Evolutionary conservation across 2,797 vertebrate genomes (phyloP), one percentile per base, ranked within the genome.

Genomic region (Sciurus vulgaris): DNA sequence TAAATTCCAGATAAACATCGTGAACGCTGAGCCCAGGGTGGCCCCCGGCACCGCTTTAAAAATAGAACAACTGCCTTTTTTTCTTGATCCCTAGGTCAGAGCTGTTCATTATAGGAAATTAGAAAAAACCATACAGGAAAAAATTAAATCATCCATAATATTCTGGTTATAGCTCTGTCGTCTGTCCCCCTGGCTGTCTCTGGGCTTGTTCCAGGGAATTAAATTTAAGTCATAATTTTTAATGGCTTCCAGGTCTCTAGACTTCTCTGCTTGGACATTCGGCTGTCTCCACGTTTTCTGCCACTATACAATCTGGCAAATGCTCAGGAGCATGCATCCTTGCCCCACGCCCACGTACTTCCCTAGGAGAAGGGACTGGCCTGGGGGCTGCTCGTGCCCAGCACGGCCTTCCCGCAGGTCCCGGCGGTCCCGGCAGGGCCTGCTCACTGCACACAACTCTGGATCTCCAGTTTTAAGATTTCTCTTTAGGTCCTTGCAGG

Each of bases 51-150:
- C 33, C 8, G 15, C 67, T 95, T 70, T 76, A 81, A 95, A 93
- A 94, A 81, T 54, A 94, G 95, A 92, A 89, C 9, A 79, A 51
- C 54, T 44, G 35, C 56, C 28, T 33, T 76, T 76, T 86, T 85
- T 93, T 84, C n/a, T 89, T 95, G 90, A 84, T 91, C 79, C 47
- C 33, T 76, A 78, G 89, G 72, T 41, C 86, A 76, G 84, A 79
- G 84, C 67, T 87, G 35, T 74, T 89, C 65, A 30, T 81, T 84
- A 59, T 47, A 76, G 85, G 67, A 93, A 89, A 94, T 83, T 61
- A 82, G 78, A 91, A 95, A 89, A 69, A 83, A 61, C 61, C n/a
- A 5, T 33, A 54, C 24, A 26, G 63, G 14, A 77, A 79, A 91
- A 91, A 89, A 87, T 67, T 51, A 82, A 84, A 44, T 49, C 47